Evolutionary conservation across 2,113 vertebrate species (phyloP).

Genomic region (Okapia johnstoni): DNA sequence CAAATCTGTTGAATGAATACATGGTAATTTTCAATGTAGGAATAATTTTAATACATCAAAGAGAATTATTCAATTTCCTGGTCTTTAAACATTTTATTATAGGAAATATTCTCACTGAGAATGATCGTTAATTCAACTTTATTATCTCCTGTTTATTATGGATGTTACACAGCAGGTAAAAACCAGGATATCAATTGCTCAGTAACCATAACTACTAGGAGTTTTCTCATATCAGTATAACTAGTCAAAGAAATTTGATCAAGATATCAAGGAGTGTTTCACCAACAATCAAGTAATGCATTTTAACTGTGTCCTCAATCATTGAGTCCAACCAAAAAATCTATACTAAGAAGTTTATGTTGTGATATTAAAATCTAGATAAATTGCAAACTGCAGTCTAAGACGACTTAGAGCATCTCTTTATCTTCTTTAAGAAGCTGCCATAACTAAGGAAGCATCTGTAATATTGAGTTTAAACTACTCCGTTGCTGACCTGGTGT

Average conservation of each 20-base stretch:
- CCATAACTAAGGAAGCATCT: neutral
- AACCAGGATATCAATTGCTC: neutral
- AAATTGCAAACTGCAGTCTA: neutral
- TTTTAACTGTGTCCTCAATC: neutral
- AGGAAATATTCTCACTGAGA: constrained; percentile 38
- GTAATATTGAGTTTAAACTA: neutral
- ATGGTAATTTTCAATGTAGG: constrained; percentile 35
- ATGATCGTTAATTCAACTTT: constrained; percentile 2
- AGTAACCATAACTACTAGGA: neutral
- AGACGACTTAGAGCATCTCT: neutral
- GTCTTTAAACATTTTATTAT: constrained; percentile 57
- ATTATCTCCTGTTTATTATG: constrained; percentile 54
- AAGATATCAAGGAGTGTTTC: neutral
- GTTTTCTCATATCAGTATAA: neutral
- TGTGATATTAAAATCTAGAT: neutral
- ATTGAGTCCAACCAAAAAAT: neutral
- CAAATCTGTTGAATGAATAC: constrained; percentile 32
- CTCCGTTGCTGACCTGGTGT: neutral
- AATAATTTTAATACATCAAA: constrained; percentile 49
- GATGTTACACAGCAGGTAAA: neutral
- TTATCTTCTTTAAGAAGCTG: neutral
- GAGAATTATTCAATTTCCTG: constrained; percentile 51
- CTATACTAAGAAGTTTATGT: neutral
- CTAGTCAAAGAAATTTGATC: neutral
- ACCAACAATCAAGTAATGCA: neutral